Percentiles rank a stretch among this genome's conserved stretches.
Evolutionary conservation across 2,888 invertebrate genomes (phyloP).

Genomic region (Coecobrya sp.): DNA sequence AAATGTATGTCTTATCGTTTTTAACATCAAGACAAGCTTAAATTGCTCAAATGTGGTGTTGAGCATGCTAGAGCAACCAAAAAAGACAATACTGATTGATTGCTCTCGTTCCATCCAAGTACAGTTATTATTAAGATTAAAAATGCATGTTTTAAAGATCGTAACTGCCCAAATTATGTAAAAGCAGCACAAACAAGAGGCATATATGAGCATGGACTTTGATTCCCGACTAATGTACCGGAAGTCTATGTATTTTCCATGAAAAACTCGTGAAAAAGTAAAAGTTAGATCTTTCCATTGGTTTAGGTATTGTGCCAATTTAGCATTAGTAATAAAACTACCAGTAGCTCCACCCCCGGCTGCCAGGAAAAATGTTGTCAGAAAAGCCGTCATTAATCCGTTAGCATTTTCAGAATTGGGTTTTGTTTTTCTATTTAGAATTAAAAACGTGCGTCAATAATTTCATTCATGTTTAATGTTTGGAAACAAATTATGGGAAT

Average conservation of each 20-base stretch:
- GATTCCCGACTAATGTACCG: neutral
- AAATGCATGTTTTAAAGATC: slow-evolving; percentile 45
- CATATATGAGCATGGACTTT: neutral
- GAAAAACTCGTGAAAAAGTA: slow-evolving; percentile 41
- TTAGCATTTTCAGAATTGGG: neutral
- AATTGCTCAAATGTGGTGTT: slow-evolving; percentile 63
- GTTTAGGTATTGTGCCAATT: slow-evolving; percentile 49
- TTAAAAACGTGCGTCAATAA: neutral
- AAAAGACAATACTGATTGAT: neutral
- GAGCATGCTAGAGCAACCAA: slow-evolving; percentile 39
- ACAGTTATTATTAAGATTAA: slow-evolving; percentile 21
- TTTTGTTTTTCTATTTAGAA: slow-evolving; percentile 22
- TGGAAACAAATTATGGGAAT: neutral
- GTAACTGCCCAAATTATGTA: neutral
- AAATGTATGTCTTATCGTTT: neutral
- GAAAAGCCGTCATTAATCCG: slow-evolving; percentile 36
- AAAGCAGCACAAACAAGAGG: neutral
- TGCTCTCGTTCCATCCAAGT: slow-evolving; percentile 62
- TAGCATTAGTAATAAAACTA: slow-evolving; percentile 20
- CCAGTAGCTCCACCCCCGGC: neutral
- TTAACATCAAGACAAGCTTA: slow-evolving; percentile 37
- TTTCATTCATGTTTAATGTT: neutral
- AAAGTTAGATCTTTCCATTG: slow-evolving; percentile 50
- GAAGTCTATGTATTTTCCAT: neutral
- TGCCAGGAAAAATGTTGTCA: slow-evolving; percentile 38